Percentiles rank a stretch among this genome's conserved stretches.
Evolutionary conservation across 2,113 vertebrate species (phyloP).

Genomic region (Illadopsis cleaveri): DNA sequence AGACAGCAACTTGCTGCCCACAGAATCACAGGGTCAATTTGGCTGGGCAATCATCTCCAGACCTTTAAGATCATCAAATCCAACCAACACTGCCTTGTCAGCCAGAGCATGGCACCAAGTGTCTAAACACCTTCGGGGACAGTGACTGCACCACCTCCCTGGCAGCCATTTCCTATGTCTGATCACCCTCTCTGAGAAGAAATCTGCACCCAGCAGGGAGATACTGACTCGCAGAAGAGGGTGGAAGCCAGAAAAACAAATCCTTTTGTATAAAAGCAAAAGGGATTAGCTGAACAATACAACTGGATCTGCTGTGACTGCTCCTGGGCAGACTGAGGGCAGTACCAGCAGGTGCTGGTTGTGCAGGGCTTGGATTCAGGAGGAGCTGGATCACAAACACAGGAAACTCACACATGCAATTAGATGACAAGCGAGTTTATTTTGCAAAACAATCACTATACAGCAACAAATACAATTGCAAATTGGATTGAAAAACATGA

Average conservation of each 20-base stretch:
- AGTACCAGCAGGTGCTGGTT: accelerated
- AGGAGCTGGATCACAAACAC: neutral
- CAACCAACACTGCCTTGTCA: neutral
- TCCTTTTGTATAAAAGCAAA: neutral
- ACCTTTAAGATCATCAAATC: accelerated
- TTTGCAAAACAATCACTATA: slow-evolving; percentile 91
- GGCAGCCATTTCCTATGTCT: neutral
- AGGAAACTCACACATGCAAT: neutral
- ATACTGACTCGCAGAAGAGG: accelerated
- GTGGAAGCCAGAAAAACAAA: accelerated
- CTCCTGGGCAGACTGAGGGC: neutral
- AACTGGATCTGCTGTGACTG: neutral
- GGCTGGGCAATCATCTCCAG: accelerated
- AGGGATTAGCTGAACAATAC: neutral
- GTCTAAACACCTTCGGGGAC: neutral
- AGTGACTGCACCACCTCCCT: neutral
- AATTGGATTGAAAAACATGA: slow-evolving; percentile 88
- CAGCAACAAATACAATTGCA: slow-evolving; percentile 89
- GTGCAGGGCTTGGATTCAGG: neutral
- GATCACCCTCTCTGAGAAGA: neutral
- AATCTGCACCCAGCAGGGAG: neutral
- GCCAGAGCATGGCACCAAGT: neutral
- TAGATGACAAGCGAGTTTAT: slow-evolving; percentile 87
- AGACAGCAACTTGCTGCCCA: neutral
- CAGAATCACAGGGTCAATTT: neutral